Conservation (phyloP, 1,140 invertebrate genomes). For the Ladona fulva region DNA sequence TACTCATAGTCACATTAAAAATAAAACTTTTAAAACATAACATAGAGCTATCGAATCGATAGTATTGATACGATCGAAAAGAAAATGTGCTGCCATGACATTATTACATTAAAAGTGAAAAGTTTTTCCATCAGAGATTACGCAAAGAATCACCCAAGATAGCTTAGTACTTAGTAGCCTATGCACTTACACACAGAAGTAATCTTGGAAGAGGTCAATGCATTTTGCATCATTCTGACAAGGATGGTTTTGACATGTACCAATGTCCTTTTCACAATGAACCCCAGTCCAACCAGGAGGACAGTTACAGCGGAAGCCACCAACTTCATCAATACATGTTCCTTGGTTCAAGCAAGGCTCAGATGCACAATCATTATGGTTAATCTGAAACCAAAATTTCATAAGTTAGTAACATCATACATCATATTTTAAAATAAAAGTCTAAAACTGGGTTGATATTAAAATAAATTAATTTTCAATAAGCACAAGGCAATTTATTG, state of each 20-base stretch:
- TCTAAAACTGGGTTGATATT: too few species aligned
- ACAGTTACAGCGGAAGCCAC: conserved; percentile 74
- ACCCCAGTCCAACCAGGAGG: conserved; percentile 80
- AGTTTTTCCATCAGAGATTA: too few species aligned
- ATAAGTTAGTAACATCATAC: conserved; percentile 12
- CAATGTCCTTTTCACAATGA: conserved; percentile 79
- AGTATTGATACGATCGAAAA: too few species aligned
- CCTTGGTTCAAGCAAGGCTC: conserved; percentile 82
- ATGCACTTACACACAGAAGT: conserved; percentile 81
- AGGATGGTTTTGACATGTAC: conserved; percentile 71
- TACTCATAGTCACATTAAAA: too few species aligned
- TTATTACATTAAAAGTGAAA: too few species aligned
- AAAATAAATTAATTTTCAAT: too few species aligned
- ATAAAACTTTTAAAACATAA: too few species aligned
- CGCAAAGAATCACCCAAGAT: too few species aligned
- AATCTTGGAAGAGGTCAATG: conserved; percentile 89
- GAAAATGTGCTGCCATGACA: too few species aligned
- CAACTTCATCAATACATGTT: conserved; percentile 78
- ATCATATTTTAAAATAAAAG: conserved; percentile 13
- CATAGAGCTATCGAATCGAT: too few species aligned
- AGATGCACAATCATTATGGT: conserved; percentile 83
- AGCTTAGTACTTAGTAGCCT: neutral
- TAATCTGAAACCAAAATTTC: conserved; percentile 34
- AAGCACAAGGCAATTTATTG: too few species aligned
- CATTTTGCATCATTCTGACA: conserved; percentile 90